Evolutionary conservation across 2,888 invertebrate species (phyloP).

Genomic region (Podabrus alpinus): DNA sequence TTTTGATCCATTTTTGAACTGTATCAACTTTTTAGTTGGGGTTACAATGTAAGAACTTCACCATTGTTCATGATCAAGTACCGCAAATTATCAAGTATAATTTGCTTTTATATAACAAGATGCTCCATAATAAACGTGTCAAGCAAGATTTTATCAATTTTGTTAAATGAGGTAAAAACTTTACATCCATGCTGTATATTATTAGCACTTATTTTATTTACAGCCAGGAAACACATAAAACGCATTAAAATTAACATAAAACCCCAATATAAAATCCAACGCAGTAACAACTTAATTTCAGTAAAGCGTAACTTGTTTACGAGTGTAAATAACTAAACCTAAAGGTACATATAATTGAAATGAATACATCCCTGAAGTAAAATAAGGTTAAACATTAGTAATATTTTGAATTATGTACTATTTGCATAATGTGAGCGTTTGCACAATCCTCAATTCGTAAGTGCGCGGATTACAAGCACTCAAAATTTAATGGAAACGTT

Average conservation of each 20-base stretch:
- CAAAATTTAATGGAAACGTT: not conserved
- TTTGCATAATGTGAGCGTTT: not conserved
- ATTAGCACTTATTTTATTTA: not conserved
- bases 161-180: not conserved
- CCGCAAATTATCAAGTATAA: no score
- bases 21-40: no score
- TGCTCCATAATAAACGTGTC: not conserved
- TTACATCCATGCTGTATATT: not conserved
- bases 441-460: not conserved
- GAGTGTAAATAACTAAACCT: not conserved
- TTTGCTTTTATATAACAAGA: no score
- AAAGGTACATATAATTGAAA: not conserved
- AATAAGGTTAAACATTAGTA: not conserved
- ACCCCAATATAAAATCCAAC: not conserved
- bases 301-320: not conserved
- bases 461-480: not conserved
- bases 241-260: not conserved
- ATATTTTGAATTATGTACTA: not conserved
- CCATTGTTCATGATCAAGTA: no score
- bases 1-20: no score
- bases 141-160: not conserved
- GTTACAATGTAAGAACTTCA: no score
- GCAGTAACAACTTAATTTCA: not conserved
- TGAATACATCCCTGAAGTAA: not conserved
- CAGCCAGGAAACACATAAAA: not conserved